Base-by-base conservation (phyloP, 2,797 vertebrate genomes). In the Zenarchopterus dispar region DNA sequence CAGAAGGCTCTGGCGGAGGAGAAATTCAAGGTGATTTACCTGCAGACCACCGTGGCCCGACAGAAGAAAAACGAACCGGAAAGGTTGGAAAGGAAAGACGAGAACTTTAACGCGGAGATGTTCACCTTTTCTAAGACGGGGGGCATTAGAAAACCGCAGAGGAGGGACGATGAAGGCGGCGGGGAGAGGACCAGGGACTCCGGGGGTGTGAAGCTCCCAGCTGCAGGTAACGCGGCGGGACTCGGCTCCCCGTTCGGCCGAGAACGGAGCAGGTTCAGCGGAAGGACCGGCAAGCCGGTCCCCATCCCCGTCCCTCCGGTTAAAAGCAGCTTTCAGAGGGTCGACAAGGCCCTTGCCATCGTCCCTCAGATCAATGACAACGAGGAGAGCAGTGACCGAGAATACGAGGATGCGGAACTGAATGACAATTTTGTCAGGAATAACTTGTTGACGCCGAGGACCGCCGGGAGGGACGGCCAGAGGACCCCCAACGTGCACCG, bases 21-120 rank as follows among this genome's bases (percentile, higher is more conserved):
- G 92, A 95, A 94, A 70, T 97, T 98, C 90, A 98, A 97, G 92
- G 94, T 96, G 87, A 89, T 89, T 8, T 97, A 97, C 93, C 93
- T 97, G 91, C 92, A 97, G 93, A 93, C 94, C 73, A 94, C 93
- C 67, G 62, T 97, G 81, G 80, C 91, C 6, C 88, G 88, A 5
- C 91, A 86, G 56, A 91, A 73, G 82, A 86, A 69, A 4, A 39
- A 15, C 62, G 85, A 84, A 43, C 22, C 63, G 49, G 75, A 77
- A 26, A 77, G 68, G 33, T 78, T 73, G 51, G 68, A 5, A 1
- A 77, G 56, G 0, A 84, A 75, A 19, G 86, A 86, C n/a, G 83
- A 83, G 13, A 88, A 92, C 83, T 81, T 75, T 1, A 85, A 89
- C 59, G 63, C 80, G 0, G 60, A 77, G 4, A 54, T 43, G 0